Base-by-base conservation (phyloP, 92 coral and sea anemone genomes). In the Umimayanthus chanpuru region DNA sequence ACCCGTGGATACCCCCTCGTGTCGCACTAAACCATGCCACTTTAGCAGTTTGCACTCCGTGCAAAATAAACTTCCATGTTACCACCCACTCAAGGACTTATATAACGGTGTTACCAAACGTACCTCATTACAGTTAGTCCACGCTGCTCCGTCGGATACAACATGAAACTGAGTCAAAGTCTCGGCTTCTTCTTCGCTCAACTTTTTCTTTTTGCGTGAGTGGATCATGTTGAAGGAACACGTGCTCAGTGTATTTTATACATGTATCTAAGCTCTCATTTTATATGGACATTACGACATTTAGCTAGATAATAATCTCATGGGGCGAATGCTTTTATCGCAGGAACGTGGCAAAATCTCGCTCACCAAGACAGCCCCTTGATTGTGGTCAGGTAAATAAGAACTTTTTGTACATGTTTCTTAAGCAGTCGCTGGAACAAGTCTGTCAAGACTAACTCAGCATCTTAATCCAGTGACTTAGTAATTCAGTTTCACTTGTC, bases 51-150 rank as follows among this genome's bases (percentile, higher is more conserved):
- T 83, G 65, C 76, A 71, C 44, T 47, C 66, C 66, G 87, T 40
- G 78, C 53, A 70, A 83, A 83, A 70, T 83, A 83, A 70, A 83
- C 87, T 83, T 83, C 49, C 41, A 83, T 55, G 87, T 83, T 83
- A 70, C 87, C 87, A 83, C 87, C 87, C 87, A 83, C 87, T 83
- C 87, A 83, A 83, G 78, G 53, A 43, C n/a, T 25, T 83, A 83
- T 83, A 83, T 41, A 83, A 68, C 87, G 14, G 38, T 53, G 25
- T 71, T 72, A 44, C 39, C 28, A 25, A 53, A 43, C 73, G 40
- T 70, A 26, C 76, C 10, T 18, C 76, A 41, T 2, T 66, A 68
- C 66, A 70, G 43, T 47, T 44, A 15, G 32, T 29, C 44, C 77
- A 82, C 86, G 43, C 41, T 53, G 66, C 16, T 23, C 4, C 28